Conservation (phyloP, 53 echinoderm and acorn worm genomes). For the Echinometra lucunter region DNA sequence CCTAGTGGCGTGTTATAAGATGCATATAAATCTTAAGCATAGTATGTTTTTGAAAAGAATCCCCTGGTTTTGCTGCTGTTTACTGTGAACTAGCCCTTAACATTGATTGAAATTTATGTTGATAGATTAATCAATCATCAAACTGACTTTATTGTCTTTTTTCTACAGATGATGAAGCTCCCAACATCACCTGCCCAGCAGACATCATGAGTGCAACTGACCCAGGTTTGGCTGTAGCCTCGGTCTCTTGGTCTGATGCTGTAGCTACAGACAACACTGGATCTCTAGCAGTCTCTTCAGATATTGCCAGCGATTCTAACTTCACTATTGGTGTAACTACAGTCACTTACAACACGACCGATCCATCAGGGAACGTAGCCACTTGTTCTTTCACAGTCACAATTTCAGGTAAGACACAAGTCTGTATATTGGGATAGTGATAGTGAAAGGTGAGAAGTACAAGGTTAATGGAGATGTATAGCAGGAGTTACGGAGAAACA, state of each 20-base stretch:
- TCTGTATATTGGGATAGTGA: no score
- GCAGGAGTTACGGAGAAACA: no score
- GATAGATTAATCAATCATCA: not conserved
- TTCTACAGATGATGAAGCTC: slow-evolving; percentile 31
- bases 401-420: slow-evolving; percentile 54
- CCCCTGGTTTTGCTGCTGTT: no score
- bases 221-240: slow-evolving; percentile 42
- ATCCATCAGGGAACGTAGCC: slow-evolving; percentile 63
- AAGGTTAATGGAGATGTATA: not conserved
- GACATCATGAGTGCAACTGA: slow-evolving; percentile 21
- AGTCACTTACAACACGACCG: slow-evolving; percentile 68
- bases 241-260: slow-evolving; percentile 2
- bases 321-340: slow-evolving; percentile 67
- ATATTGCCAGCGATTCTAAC: slow-evolving; percentile 48
- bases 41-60: no score
- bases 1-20: no score
- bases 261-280: slow-evolving; percentile 70
- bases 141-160: not conserved
- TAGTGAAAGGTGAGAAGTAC: not conserved
- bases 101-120: no score
- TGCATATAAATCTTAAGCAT: no score
- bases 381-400: slow-evolving; percentile 70
- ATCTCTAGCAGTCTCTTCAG: slow-evolving; percentile 49
- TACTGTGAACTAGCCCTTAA: no score
- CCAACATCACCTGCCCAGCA: slow-evolving; percentile 60